Percentiles rank a stretch among this genome's conserved stretches.
Evolutionary conservation across 2,797 vertebrate genomes (phyloP).

Genomic region (Molossus molossus): DNA sequence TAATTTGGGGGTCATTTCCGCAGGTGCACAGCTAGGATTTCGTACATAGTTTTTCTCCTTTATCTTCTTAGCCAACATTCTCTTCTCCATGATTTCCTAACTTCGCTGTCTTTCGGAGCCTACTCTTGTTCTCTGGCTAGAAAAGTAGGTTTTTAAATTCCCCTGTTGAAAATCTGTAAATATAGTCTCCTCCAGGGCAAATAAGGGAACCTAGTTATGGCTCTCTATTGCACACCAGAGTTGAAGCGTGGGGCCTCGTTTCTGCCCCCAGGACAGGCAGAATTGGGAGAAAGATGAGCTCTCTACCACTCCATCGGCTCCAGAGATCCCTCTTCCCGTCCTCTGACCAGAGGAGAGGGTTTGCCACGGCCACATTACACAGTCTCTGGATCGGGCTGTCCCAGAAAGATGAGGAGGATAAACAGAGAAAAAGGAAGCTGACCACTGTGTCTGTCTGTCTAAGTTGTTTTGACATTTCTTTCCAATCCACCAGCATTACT

Average conservation of each 20-base stretch:
- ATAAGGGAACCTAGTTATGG: neutral
- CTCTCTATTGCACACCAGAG: neutral
- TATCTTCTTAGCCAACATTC: neutral
- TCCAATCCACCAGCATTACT: neutral
- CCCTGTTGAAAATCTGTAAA: neutral
- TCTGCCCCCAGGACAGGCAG: neutral
- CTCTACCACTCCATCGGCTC: neutral
- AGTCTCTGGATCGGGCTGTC: neutral
- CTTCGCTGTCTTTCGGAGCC: neutral
- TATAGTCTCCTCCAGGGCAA: neutral
- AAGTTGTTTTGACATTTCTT: neutral
- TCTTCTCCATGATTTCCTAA: neutral
- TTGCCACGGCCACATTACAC: neutral
- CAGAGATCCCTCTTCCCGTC: neutral
- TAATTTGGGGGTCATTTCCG: neutral
- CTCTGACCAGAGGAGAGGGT: neutral
- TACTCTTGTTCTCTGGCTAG: neutral
- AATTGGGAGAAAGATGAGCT: neutral
- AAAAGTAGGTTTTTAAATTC: neutral
- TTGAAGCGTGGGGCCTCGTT: neutral
- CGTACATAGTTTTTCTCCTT: neutral
- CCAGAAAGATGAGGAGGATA: fast-evolving
- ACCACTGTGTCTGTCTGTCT: neutral
- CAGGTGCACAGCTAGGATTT: neutral
- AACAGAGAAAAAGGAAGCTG: neutral